These are phyloP conservation scores for Venustoraphidia nigricollis DNA, from an alignment of 2,888 invertebrate species.

Conservation along the genomic window DNA sequence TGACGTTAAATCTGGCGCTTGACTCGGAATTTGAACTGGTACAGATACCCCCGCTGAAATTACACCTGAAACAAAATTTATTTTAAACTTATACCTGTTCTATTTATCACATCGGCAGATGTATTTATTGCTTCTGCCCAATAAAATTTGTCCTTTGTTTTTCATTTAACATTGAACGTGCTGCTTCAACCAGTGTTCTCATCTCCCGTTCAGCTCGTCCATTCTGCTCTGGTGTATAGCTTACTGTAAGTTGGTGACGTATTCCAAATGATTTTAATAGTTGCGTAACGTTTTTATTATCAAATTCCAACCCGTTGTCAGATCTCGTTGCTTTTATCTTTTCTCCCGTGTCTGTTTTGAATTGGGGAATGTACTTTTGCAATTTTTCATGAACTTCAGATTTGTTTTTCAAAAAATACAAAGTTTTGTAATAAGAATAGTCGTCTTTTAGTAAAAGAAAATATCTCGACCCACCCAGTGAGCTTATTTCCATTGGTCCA, in stretches of 20 bases:
- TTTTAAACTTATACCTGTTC: not conserved
- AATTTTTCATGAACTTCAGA: too few species aligned
- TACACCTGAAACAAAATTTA: constrained; percentile 56
- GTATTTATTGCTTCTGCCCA: too few species aligned
- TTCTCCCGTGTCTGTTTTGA: too few species aligned
- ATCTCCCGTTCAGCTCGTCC: constrained; percentile 18
- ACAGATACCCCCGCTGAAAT: constrained; percentile 87
- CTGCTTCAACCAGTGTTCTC: constrained; percentile 17
- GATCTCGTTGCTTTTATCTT: too few species aligned
- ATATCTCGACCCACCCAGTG: constrained; percentile 4
- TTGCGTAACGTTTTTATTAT: not conserved
- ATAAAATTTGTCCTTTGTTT: too few species aligned
- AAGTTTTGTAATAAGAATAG: too few species aligned
- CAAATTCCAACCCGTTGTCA: too few species aligned
- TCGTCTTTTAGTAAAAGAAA: constrained; percentile 1
- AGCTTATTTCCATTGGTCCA: constrained; percentile 6
- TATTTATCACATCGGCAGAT: not conserved
- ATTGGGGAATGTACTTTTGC: too few species aligned
- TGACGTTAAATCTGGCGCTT: constrained; percentile 58
- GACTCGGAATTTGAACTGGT: constrained; percentile 82
- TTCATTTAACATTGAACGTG: constrained; percentile 5
- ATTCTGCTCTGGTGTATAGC: constrained; percentile 20
- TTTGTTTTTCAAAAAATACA: too few species aligned
- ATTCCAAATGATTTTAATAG: constrained; percentile 11
- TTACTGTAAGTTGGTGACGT: constrained; percentile 13